A percentile compares a stretch with the other conserved stretches of the same genome.
phyloP scores from a whole-genome alignment of 2,888 invertebrate genomes.

The Melanchra persicariae region DNA sequence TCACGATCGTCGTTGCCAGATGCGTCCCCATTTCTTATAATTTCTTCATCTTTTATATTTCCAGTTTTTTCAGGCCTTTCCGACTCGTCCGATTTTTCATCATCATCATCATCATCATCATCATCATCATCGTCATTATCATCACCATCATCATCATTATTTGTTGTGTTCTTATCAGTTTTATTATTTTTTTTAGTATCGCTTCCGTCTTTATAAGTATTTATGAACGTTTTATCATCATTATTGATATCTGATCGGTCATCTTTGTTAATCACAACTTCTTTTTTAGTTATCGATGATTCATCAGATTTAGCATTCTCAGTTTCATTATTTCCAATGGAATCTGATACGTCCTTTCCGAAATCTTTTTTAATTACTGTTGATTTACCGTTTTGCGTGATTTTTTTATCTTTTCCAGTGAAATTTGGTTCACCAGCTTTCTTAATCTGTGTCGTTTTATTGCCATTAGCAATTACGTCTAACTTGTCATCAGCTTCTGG shows the following conservation, averaged over 20 bases:
- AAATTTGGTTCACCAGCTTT: too few species aligned
- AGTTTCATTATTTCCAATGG: not conserved
- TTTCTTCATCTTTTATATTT: not conserved
- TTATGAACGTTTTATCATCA: too few species aligned
- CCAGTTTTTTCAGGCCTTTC: too few species aligned
- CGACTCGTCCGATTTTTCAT: too few species aligned
- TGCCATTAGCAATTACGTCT: not conserved
- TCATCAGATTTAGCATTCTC: not conserved
- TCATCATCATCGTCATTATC: not conserved
- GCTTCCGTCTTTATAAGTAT: not conserved
- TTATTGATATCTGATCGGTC: not conserved
- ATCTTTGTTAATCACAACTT: not conserved
- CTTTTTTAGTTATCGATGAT: not conserved
- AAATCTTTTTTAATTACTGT: not conserved
- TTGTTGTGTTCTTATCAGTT: not conserved
- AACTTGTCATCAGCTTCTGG: not conserved
- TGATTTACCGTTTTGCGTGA: not conserved
- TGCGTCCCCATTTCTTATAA: not conserved
- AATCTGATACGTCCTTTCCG: not conserved
- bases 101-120: not conserved
- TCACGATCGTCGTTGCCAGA: too few species aligned
- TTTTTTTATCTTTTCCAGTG: too few species aligned
- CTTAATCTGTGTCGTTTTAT: too few species aligned
- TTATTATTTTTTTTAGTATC: not conserved
- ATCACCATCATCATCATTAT: not conserved